These are phyloP conservation scores for Theretra japonica DNA, from an alignment of 2,888 invertebrate genomes.

Conservation along the genomic window DNA sequence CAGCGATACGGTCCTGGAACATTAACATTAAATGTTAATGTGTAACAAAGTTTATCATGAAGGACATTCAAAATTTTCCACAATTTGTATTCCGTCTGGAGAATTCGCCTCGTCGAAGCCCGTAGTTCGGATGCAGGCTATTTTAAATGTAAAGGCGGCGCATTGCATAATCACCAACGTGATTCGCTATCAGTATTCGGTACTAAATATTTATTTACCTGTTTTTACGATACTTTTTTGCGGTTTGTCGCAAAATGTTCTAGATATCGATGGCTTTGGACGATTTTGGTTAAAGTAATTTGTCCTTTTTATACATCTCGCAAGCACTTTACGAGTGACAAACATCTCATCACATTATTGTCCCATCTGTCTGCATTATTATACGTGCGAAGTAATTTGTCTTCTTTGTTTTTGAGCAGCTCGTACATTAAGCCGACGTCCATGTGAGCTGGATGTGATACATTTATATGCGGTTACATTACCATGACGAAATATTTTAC, in stretches of 20 bases:
- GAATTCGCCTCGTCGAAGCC: slow-evolving; percentile 71
- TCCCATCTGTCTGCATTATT: slow-evolving; percentile 30
- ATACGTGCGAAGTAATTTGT: slow-evolving; percentile 36
- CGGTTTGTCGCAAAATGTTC: slow-evolving; percentile 60
- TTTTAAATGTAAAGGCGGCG: slow-evolving; percentile 80
- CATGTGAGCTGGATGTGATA: neutral
- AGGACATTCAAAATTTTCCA: slow-evolving; percentile 78
- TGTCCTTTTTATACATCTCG: slow-evolving; percentile 34
- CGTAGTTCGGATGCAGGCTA: slow-evolving; percentile 79
- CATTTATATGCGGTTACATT: slow-evolving; percentile 1
- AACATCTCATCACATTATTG: slow-evolving; percentile 15
- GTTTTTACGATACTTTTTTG: slow-evolving; percentile 69
- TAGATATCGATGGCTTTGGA: slow-evolving; percentile 52
- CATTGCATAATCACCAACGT: slow-evolving; percentile 82
- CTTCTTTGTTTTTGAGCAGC: slow-evolving; percentile 32
- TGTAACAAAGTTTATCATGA: slow-evolving; percentile 50
- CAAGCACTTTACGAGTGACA: slow-evolving; percentile 31
- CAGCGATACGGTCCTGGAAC: slow-evolving; percentile 15
- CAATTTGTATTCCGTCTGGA: slow-evolving; percentile 80
- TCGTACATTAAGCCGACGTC: slow-evolving; percentile 1
- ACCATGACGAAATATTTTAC: neutral
- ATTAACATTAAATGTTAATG: slow-evolving; percentile 28
- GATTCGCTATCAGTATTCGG: slow-evolving; percentile 79
- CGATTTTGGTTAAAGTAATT: slow-evolving; percentile 43
- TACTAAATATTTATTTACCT: slow-evolving; percentile 79